These are phyloP conservation scores for Cololabis saira DNA, from an alignment of 2,113 vertebrate species.

Conservation along the genomic window DNA sequence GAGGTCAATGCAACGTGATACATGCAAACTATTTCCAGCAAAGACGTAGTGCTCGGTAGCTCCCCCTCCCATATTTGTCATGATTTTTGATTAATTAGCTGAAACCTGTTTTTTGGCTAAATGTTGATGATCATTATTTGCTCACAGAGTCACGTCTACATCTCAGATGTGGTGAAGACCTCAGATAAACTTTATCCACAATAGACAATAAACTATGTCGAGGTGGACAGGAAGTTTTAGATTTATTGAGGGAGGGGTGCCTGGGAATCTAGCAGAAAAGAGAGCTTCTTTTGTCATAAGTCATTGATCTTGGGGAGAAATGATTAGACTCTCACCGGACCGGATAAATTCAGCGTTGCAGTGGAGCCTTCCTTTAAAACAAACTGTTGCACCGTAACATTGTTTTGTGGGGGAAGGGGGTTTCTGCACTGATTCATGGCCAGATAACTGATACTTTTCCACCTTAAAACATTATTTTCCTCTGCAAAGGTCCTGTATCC, in stretches of 20 bases:
- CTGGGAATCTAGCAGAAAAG: constrained; percentile 36
- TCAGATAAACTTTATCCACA: constrained; percentile 20
- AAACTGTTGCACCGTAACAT: constrained; percentile 12
- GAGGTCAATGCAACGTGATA: too few species aligned
- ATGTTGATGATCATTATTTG: constrained; percentile 17
- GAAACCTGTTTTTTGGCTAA: neutral
- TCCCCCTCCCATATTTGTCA: neutral
- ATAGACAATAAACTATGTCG: constrained; percentile 33
- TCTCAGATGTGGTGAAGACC: constrained; percentile 28
- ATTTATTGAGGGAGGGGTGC: constrained; percentile 51
- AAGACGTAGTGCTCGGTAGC: neutral
- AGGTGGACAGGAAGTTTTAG: constrained; percentile 21
- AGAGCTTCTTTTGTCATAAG: constrained; percentile 44
- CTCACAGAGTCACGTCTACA: constrained; percentile 20
- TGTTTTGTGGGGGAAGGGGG: constrained; percentile 1
- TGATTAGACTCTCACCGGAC: constrained; percentile 27
- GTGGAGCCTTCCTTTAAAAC: constrained; percentile 41
- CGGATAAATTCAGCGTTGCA: constrained; percentile 35
- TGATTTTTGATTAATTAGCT: neutral
- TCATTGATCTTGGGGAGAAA: constrained; percentile 48
- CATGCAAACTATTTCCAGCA: too few species aligned
- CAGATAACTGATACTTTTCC: constrained; percentile 23
- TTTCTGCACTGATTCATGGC: constrained; percentile 20
- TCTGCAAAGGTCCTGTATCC: constrained; percentile 36
- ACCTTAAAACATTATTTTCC: constrained; percentile 24